Evolutionary conservation across 2,113 vertebrate genomes (phyloP).

Genomic region (Lepus americanus): DNA sequence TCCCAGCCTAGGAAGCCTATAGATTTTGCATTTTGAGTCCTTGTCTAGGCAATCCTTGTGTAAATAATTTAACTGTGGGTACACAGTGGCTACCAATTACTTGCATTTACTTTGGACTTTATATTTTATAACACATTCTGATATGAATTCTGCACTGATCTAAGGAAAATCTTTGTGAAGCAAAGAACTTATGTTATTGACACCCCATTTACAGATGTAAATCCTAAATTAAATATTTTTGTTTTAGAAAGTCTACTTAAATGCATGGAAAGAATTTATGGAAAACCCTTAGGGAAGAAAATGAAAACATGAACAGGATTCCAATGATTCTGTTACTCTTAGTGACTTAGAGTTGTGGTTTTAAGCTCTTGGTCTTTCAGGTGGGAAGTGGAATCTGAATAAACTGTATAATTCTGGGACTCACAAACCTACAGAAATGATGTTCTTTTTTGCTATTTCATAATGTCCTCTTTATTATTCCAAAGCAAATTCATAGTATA

Average conservation of each 20-base stretch:
- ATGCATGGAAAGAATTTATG: neutral
- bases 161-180: neutral
- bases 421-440: neutral
- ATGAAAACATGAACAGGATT: neutral
- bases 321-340: neutral
- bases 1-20: neutral
- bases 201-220: neutral
- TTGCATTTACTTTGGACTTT: constrained; percentile 12
- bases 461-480: neutral
- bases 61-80: neutral
- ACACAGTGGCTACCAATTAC: neutral
- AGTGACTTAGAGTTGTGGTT: neutral
- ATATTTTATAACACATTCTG: constrained; percentile 1
- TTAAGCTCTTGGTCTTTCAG: neutral
- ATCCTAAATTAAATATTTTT: neutral
- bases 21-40: neutral
- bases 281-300: neutral
- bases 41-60: neutral
- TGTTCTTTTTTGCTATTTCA: neutral
- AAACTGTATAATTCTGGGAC: neutral
- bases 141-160: neutral
- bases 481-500: neutral
- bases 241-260: neutral
- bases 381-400: neutral
- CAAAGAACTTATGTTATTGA: neutral